These are phyloP conservation scores for Phrynosoma platyrhinos DNA, from an alignment of 2,113 vertebrate species.

Conservation along the genomic window DNA sequence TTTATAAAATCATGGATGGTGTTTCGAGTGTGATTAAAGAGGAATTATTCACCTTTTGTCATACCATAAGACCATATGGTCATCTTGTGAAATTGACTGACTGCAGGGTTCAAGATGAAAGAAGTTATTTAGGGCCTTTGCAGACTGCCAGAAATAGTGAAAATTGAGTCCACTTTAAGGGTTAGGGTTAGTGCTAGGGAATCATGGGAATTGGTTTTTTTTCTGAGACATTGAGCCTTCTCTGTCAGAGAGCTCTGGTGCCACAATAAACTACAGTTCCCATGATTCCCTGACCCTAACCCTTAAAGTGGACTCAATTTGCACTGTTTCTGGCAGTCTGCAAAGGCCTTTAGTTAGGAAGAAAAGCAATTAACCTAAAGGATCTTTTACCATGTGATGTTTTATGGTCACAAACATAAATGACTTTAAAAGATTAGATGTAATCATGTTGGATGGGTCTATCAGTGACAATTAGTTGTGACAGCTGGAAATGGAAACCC, in stretches of 20 bases:
- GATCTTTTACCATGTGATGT: conserved; percentile 3
- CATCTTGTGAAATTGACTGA: not conserved
- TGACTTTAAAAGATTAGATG: conserved; percentile 10
- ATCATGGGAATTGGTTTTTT: no score
- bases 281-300: no score
- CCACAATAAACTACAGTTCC: no score
- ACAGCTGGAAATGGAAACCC: not conserved
- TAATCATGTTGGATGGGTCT: not conserved
- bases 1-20: not conserved
- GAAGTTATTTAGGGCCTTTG: not conserved
- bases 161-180: no score
- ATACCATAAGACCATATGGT: not conserved
- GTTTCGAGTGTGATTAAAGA: not conserved
- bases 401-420: conserved; percentile 1
- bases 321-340: no score
- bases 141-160: no score
- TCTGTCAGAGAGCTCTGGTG: no score
- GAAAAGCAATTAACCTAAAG: conserved; percentile 9
- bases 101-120: not conserved
- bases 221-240: no score
- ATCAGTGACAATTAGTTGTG: conserved; percentile 1
- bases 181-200: no score
- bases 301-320: no score
- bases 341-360: no score
- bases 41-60: not conserved